Evolutionary conservation across 1,140 invertebrate genomes (phyloP).

Genomic region (Elysia chlorotica): DNA sequence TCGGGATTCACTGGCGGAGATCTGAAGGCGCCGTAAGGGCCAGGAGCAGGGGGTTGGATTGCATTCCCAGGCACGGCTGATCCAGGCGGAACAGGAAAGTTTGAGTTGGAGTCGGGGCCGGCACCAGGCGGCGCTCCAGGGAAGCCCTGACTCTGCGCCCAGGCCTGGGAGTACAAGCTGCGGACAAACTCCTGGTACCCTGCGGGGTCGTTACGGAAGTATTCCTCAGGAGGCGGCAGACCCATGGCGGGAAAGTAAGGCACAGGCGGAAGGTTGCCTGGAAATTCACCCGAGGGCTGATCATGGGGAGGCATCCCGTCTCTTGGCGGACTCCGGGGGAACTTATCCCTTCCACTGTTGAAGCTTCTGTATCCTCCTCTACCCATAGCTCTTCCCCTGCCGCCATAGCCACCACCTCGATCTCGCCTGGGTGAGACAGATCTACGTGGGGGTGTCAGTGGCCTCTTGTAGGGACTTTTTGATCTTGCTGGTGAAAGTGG

Average conservation of each 20-base stretch:
- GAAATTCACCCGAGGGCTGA: background rate
- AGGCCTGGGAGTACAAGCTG: slow-evolving; percentile 11
- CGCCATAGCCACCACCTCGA: slow-evolving; percentile 13
- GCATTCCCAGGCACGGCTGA: no score
- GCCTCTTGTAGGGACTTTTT: slow-evolving; percentile 12
- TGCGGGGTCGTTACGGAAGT: slow-evolving; percentile 12
- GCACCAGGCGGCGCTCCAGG: background rate
- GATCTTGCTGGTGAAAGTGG: background rate
- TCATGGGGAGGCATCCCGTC: background rate
- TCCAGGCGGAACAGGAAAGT: background rate
- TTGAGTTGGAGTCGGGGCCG: no score
- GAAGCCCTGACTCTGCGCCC: slow-evolving; percentile 5
- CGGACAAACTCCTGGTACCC: slow-evolving; percentile 19
- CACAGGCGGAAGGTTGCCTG: slow-evolving; percentile 13
- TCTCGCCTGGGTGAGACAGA: background rate
- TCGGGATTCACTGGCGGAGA: no score
- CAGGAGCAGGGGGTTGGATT: no score
- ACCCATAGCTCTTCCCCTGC: slow-evolving; percentile 10
- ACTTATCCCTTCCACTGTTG: background rate
- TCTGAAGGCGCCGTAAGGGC: no score
- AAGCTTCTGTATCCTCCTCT: background rate
- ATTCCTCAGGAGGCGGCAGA: slow-evolving; percentile 18
- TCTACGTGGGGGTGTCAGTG: slow-evolving; percentile 1
- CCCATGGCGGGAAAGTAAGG: slow-evolving; percentile 19
- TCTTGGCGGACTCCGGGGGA: slow-evolving; percentile 1